Evolutionary conservation across 2,113 vertebrate species (phyloP), one percentile per base, ranked within the genome.

Genomic region (Empidonax traillii): DNA sequence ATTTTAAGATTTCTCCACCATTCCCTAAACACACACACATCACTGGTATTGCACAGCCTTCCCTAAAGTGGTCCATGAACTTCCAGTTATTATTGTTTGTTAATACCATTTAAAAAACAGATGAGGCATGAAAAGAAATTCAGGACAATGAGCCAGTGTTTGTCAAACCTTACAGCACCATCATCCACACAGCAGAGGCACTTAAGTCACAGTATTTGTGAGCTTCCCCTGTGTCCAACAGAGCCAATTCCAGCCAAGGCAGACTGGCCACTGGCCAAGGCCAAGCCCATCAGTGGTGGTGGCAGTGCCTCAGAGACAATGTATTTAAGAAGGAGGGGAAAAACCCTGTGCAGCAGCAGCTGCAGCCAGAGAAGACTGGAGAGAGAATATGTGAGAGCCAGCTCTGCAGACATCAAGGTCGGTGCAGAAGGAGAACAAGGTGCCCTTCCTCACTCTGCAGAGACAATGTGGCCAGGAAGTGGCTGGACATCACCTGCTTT

Each of bases 171-270:
- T 73, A 73, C 13, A 88, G 90, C 79, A 85, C 39, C 83, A 87
- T 78, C 87, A 90, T 75, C 73, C 69, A 85, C 66, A 78, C 44
- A 92, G 84, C 83, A 93, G 90, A 94, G 91, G 91, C 90, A 73
- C 79, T 73, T 55, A 78, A 88, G 84, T 88, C 49, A 41, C 28
- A 6, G 28, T 41, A 33, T 53, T 53, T 53, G 20, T 24, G 24
- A 71, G 35, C 27, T 71, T 39, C 47, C 27, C 35, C 27, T 14
- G 15, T 52, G 49, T 39, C 35, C 14, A 4, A 52, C 51, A 28
- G 27, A 71, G 27, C n/a, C 17, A 10, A 28, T 49, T 25, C 24
- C 58, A 25, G n/a, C 33, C 33, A 2, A 24, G 17, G 17, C 25
- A 28, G 25, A 28, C 25, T 52, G 51, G 51, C 20, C 1, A 1